phyloP scores from a whole-genome alignment of 2,888 invertebrate genomes.

The Conomelus anceps region DNA sequence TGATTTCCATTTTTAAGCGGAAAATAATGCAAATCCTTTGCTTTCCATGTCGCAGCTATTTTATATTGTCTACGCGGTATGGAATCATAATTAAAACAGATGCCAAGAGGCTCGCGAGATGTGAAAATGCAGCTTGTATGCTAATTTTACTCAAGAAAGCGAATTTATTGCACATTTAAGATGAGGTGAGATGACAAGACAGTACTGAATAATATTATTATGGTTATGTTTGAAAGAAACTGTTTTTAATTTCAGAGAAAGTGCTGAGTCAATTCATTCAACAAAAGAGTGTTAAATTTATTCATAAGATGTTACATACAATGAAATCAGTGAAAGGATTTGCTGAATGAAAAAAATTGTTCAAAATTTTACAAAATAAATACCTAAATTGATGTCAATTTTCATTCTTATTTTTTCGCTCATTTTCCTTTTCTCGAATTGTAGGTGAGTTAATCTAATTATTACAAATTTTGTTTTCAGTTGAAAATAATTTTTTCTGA shows the following conservation, averaged over 20 bases:
- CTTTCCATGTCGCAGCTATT: background rate
- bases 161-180: too few species aligned
- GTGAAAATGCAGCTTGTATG: background rate
- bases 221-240: background rate
- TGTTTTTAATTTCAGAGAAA: background rate
- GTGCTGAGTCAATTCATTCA: background rate
- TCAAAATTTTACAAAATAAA: too few species aligned
- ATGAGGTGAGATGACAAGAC: too few species aligned
- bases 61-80: background rate
- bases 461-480: too few species aligned
- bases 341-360: too few species aligned
- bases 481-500: too few species aligned
- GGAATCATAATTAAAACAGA: background rate
- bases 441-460: too few species aligned
- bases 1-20: background rate
- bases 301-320: background rate
- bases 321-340: too few species aligned
- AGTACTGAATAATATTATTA: background rate
- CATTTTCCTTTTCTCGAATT: too few species aligned
- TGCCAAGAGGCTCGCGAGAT: background rate
- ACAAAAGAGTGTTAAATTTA: background rate
- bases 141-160: background rate
- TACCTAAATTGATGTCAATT: too few species aligned
- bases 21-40: background rate
- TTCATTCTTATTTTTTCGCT: too few species aligned